Conservation (phyloP, 1,140 invertebrate genomes). For the Leptinotarsa lineolata region DNA sequence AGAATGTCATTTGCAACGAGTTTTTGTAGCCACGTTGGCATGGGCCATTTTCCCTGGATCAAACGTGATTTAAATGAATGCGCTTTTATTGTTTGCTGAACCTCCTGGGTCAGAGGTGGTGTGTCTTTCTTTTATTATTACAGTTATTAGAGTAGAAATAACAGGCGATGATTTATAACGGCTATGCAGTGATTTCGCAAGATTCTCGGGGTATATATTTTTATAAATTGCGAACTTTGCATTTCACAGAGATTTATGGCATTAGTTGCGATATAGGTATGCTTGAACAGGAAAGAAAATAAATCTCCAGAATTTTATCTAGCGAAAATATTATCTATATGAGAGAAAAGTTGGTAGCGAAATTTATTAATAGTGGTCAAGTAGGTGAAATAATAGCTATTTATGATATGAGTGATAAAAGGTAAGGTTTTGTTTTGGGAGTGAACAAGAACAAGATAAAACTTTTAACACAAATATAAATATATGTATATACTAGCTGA, state of each 20-base stretch:
- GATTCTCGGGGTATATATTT: conserved; percentile 1
- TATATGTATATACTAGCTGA: too few species aligned
- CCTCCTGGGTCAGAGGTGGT: conserved; percentile 5
- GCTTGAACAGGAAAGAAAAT: neutral
- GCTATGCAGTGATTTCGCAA: conserved; percentile 1
- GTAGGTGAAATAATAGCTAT: too few species aligned
- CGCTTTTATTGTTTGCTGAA: conserved; percentile 6
- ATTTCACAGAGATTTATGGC: conserved; percentile 2
- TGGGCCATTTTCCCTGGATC: neutral
- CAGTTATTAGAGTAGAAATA: conserved; percentile 6
- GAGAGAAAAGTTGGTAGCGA: too few species aligned
- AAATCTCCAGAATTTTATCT: too few species aligned
- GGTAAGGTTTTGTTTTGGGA: too few species aligned
- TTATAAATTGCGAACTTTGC: neutral
- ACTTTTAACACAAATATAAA: too few species aligned
- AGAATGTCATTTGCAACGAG: conserved; percentile 2
- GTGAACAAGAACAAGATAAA: too few species aligned
- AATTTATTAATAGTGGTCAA: too few species aligned
- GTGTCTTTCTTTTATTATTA: conserved; percentile 8
- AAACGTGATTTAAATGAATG: conserved; percentile 17
- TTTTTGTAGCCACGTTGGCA: neutral
- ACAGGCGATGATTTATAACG: conserved; percentile 5
- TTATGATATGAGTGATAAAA: too few species aligned
- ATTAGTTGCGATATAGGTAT: neutral
- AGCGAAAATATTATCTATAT: too few species aligned